Evolutionary conservation across 37 sponge, comb jelly and placozoan genomes (phyloP).

Genomic region (Cliona cf. orientalis): DNA sequence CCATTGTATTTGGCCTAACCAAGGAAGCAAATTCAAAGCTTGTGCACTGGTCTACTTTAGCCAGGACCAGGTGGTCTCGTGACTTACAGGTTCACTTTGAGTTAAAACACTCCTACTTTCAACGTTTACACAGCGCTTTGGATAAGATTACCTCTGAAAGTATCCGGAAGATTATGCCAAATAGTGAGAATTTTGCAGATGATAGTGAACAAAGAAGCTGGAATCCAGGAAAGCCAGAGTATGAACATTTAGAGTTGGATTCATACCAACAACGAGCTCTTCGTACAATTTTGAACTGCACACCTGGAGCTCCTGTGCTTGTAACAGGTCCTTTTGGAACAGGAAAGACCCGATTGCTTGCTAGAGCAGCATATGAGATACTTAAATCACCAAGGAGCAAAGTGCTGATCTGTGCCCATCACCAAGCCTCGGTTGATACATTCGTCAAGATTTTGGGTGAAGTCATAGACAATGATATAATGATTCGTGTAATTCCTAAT

Average conservation of each 20-base stretch:
- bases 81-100: slow-evolving; percentile 41
- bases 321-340: slow-evolving; percentile 83
- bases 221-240: background rate
- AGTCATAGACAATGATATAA: slow-evolving; percentile 11
- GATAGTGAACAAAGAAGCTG: background rate
- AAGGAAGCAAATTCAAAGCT: background rate
- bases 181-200: background rate
- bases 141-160: background rate
- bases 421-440: slow-evolving; percentile 68
- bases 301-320: slow-evolving; percentile 35
- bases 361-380: slow-evolving; percentile 64
- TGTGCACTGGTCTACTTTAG: background rate
- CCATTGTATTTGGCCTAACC: slow-evolving; percentile 1
- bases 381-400: slow-evolving; percentile 1
- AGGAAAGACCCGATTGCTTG: slow-evolving; percentile 66
- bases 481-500: slow-evolving; percentile 12
- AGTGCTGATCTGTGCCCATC: slow-evolving; percentile 71
- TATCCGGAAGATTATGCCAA: slow-evolving; percentile 29
- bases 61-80: background rate
- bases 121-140: slow-evolving; percentile 26
- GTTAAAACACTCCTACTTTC: slow-evolving; percentile 60
- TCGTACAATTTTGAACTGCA: slow-evolving; percentile 4
- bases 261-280: slow-evolving; percentile 30
- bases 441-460: slow-evolving; percentile 64
- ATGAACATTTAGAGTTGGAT: slow-evolving; percentile 23